Evolutionary conservation across 1,140 invertebrate species (phyloP).

Genomic region (Drosophila bocki): DNA sequence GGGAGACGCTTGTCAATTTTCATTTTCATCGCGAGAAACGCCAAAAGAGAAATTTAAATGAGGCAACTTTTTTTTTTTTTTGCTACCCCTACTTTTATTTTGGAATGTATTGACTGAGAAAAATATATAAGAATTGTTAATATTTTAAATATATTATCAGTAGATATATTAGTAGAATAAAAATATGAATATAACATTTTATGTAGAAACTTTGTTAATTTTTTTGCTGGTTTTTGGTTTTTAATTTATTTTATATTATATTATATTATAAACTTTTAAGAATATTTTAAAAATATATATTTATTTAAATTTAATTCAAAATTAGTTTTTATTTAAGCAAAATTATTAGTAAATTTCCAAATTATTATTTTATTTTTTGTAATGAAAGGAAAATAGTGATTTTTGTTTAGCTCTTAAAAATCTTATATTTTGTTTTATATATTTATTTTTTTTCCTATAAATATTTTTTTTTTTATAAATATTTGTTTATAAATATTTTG

Average conservation of each 20-base stretch:
- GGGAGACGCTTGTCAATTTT: conserved; percentile 36
- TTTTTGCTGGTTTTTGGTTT: not conserved
- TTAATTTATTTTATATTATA: not conserved
- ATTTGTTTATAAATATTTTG: not conserved
- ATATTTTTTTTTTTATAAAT: too few species aligned
- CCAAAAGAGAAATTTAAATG: conserved; percentile 75
- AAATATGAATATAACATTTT: not conserved
- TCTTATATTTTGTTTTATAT: too few species aligned
- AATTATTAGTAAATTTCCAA: not conserved
- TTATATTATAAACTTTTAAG: not conserved
- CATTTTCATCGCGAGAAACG: conserved; percentile 38
- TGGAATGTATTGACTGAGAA: not conserved
- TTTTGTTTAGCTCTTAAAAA: too few species aligned
- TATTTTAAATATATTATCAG: not conserved
- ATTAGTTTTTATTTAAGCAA: not conserved
- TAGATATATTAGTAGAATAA: not conserved
- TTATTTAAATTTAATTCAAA: not conserved
- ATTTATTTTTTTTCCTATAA: too few species aligned
- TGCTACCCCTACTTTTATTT: not conserved
- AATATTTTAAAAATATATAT: not conserved
- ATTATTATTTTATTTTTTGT: not conserved
- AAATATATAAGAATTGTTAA: not conserved
- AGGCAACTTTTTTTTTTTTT: conserved; percentile 50
- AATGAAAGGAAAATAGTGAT: not conserved
- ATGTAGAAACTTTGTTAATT: not conserved